phyloP scores from a whole-genome alignment of 2,113 vertebrate genomes.

The Emydocephalus ijimae region DNA sequence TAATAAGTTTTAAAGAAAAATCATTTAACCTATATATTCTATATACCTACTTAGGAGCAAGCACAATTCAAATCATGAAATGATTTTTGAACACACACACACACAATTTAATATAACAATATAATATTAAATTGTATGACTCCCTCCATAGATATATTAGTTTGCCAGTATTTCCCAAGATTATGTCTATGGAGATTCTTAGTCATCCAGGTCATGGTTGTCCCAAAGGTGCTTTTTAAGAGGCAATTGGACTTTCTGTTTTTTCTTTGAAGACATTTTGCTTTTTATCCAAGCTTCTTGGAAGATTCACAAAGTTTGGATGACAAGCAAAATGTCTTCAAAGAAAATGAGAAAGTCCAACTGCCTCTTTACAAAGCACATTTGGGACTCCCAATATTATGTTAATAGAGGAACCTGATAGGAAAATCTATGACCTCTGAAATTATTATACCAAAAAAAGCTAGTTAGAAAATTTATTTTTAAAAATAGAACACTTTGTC shows the following conservation, averaged over 20 bases:
- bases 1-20: constrained; percentile 41
- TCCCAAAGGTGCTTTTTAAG: no score
- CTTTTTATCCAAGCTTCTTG: no score
- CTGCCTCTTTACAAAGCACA: neutral
- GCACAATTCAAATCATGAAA: neutral
- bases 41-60: neutral
- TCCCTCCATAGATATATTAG: neutral
- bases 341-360: no score
- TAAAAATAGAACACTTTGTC: neutral
- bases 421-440: neutral
- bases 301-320: no score
- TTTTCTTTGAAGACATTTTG: no score
- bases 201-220: no score
- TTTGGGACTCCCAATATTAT: neutral
- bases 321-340: no score
- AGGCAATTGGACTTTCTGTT: no score
- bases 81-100: neutral
- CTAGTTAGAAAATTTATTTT: neutral
- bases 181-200: no score
- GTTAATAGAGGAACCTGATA: neutral
- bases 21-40: neutral
- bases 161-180: neutral
- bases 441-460: neutral
- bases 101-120: neutral
- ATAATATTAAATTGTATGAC: neutral